Base-by-base conservation (phyloP, 2,797 vertebrate genomes). In the Cryptoblepharus egeriae region DNA sequence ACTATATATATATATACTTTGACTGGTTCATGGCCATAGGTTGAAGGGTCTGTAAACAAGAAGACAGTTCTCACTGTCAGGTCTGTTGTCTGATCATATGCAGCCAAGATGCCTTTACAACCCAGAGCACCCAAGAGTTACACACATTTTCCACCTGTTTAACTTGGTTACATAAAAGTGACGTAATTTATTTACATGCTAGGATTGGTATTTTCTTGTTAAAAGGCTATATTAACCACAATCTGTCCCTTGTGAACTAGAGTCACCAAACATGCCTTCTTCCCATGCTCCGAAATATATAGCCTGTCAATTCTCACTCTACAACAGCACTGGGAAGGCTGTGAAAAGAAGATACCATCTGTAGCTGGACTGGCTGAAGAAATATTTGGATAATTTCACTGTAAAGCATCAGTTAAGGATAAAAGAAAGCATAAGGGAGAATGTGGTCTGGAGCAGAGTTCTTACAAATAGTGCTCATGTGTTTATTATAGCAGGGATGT, bases 101-200 rank as follows among this genome's bases (percentile, higher is more conserved):
- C 55, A 89, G 85, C 0, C 63, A 69, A 88, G 88, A 83, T 13
- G 58, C 28, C 83, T 84, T 80, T 91, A 78, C 13, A 78, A 77
- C 63, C 70, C 81, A 87, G 88, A 89, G 0, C 39, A 85, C 85
- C 89, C 90, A 81, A 83, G 69, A 79, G 60, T 88, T 87, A 88
- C 87, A 12, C 0, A 6, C 32, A 88, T 91, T 91, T 93, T 91
- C 89, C 90, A 92, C 87, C 88, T 88, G 82, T 80, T 83, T 81
- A 71, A 79, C 83, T 77, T 64, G 79, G 71, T 70, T 24, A 90
- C 75, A 77, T 86, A 80, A 89, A 91, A 83, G 82, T 79, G 65
- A 91, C 81, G 82, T 91, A 86, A 92, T 92, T 88, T 91, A 87
- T 93, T 93, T 91, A 92, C 84, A 82, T n/a, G 83, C 64, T 69